Evolutionary conservation across 53 echinoderm and acorn worm genomes (phyloP).

Genomic region (Mesocentrotus franciscanus): DNA sequence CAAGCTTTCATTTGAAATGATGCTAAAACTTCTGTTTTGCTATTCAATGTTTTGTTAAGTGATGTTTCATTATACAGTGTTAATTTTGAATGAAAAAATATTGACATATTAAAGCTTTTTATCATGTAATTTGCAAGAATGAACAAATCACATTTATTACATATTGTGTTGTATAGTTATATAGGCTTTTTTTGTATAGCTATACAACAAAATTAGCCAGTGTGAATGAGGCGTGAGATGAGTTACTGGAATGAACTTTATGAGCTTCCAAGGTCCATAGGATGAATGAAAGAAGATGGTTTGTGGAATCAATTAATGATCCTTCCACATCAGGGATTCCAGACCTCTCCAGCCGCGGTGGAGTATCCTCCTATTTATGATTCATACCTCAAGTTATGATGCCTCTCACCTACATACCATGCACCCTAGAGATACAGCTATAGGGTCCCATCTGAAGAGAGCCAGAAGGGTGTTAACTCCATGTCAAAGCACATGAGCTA

Average conservation of each 20-base stretch:
- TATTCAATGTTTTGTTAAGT: no score
- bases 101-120: no score
- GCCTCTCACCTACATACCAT: neutral
- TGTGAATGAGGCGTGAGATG: neutral
- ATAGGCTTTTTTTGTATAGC: no score
- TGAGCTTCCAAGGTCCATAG: conserved; percentile 32
- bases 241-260: conserved; percentile 38
- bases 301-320: conserved; percentile 51
- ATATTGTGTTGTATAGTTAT: no score
- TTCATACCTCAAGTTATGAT: neutral
- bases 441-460: neutral
- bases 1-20: no score
- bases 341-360: neutral
- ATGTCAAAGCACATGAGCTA: neutral
- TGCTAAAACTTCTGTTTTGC: no score
- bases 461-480: neutral
- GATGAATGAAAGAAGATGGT: conserved; percentile 45
- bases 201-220: no score
- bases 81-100: no score
- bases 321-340: conserved; percentile 1
- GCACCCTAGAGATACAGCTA: neutral
- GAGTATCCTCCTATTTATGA: conserved; percentile 29
- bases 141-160: no score
- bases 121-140: no score
- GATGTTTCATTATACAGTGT: no score